Conservation (phyloP, 2,113 vertebrate species). For the Aix galericulata region DNA sequence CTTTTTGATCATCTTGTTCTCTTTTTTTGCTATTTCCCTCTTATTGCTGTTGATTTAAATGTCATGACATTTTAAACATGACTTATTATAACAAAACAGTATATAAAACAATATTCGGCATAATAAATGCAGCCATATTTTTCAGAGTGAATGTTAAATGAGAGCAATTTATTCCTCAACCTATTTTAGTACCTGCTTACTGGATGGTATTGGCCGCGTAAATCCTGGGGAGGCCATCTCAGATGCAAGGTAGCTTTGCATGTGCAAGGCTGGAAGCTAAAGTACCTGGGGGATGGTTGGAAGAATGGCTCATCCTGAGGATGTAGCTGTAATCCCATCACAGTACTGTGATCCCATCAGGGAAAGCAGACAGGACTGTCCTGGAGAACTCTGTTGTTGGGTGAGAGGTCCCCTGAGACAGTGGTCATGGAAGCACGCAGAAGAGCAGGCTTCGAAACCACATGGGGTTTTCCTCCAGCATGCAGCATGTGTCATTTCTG, state of each 20-base stretch:
- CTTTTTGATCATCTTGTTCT: constrained; percentile 50
- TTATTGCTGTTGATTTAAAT: constrained; percentile 73
- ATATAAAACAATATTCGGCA: constrained; percentile 63
- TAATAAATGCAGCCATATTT: constrained; percentile 62
- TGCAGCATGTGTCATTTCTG: neutral
- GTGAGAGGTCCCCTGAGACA: neutral
- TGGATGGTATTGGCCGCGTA: constrained; percentile 29
- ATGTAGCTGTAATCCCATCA: neutral
- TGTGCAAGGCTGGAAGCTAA: neutral
- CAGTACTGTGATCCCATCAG: neutral
- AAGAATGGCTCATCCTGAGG: neutral
- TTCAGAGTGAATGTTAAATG: constrained; percentile 63
- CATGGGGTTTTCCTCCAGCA: neutral
- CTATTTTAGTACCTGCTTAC: constrained; percentile 52
- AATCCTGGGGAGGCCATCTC: neutral
- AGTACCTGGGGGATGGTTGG: neutral
- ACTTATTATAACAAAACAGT: constrained; percentile 73
- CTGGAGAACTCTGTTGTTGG: neutral
- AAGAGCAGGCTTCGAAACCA: neutral
- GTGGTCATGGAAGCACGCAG: neutral
- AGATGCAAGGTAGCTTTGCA: neutral
- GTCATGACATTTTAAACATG: constrained; percentile 75
- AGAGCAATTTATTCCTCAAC: constrained; percentile 54
- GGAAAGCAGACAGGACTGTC: neutral
- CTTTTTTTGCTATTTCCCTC: constrained; percentile 55